phyloP scores from a whole-genome alignment of 2,888 invertebrate genomes.

The Synanthedon tipuliformis region DNA sequence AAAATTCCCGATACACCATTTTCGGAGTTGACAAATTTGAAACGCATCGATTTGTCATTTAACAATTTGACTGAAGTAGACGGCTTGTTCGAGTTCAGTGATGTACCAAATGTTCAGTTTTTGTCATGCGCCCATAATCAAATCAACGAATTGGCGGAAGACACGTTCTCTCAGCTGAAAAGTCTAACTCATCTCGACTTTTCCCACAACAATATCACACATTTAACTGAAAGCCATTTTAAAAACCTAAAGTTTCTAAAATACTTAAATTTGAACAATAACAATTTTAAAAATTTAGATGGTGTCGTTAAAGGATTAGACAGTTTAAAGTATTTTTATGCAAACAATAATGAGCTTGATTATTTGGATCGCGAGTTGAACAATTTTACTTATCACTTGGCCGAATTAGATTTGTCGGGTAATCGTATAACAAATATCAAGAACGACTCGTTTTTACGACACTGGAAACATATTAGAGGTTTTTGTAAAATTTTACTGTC shows the following conservation, averaged over 20 bases:
- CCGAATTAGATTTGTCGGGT: slow-evolving; percentile 49
- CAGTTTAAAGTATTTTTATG: slow-evolving; percentile 40
- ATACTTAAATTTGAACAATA: slow-evolving; percentile 30
- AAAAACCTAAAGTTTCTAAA: slow-evolving; percentile 22
- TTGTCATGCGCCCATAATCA: slow-evolving; percentile 35
- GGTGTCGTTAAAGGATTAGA: slow-evolving; percentile 46
- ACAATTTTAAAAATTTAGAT: slow-evolving; percentile 29
- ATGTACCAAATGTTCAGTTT: slow-evolving; percentile 27
- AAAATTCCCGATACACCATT: slow-evolving; percentile 13
- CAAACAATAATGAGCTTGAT: slow-evolving; percentile 39
- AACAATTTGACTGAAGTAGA: slow-evolving; percentile 33
- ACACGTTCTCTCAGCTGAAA: slow-evolving; percentile 33
- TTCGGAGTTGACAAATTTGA: slow-evolving; percentile 25
- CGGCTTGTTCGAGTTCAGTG: slow-evolving; percentile 37
- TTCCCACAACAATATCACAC: slow-evolving; percentile 26
- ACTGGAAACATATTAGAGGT: slow-evolving; percentile 43
- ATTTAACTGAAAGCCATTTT: slow-evolving; percentile 38
- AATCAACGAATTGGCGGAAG: slow-evolving; percentile 27
- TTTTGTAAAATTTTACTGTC: slow-evolving; percentile 46
- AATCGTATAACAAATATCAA: slow-evolving; percentile 37
- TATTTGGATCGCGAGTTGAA: slow-evolving; percentile 39
- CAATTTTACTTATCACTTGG: slow-evolving; percentile 43
- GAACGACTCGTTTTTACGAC: slow-evolving; percentile 40
- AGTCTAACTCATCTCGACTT: slow-evolving; percentile 24
- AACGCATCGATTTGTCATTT: slow-evolving; percentile 35